Evolutionary conservation across 1,140 invertebrate genomes (phyloP).

Genomic region (Diprion similis): DNA sequence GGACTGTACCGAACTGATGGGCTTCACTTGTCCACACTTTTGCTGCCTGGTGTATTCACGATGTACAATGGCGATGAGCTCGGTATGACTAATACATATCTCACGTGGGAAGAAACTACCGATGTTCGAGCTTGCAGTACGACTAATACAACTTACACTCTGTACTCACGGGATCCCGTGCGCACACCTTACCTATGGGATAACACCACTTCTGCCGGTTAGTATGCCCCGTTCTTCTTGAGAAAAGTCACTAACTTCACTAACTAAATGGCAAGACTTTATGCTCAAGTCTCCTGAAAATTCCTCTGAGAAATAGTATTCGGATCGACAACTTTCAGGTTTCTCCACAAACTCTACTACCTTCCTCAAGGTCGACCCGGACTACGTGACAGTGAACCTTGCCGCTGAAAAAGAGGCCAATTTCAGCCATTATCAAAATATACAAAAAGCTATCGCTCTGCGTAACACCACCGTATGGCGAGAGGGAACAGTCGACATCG

Average conservation of each 20-base stretch:
- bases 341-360: slow-evolving; percentile 68
- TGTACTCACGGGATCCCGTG: slow-evolving; percentile 65
- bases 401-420: slow-evolving; percentile 49
- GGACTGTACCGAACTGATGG: slow-evolving; percentile 67
- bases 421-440: slow-evolving; percentile 54
- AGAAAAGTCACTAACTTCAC: neutral
- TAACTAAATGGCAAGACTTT: neutral
- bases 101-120: slow-evolving; percentile 47
- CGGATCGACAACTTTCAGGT: slow-evolving; percentile 48
- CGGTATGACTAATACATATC: slow-evolving; percentile 64
- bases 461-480: slow-evolving; percentile 46
- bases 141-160: slow-evolving; percentile 46
- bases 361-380: slow-evolving; percentile 72
- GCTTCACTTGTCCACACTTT: slow-evolving; percentile 70
- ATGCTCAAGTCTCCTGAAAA: neutral
- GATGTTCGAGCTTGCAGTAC: slow-evolving; percentile 46
- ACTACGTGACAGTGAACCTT: slow-evolving; percentile 64
- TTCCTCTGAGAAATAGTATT: neutral
- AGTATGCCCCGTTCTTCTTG: neutral
- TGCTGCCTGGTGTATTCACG: slow-evolving; percentile 76
- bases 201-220: slow-evolving; percentile 64
- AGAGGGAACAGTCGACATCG: slow-evolving; percentile 27
- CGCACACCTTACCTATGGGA: slow-evolving; percentile 80
- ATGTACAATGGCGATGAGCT: slow-evolving; percentile 80
- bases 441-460: slow-evolving; percentile 34